These are phyloP conservation scores for Sceliomorpha sp. DNA, from an alignment of 2,888 invertebrate genomes.

Conservation along the genomic window DNA sequence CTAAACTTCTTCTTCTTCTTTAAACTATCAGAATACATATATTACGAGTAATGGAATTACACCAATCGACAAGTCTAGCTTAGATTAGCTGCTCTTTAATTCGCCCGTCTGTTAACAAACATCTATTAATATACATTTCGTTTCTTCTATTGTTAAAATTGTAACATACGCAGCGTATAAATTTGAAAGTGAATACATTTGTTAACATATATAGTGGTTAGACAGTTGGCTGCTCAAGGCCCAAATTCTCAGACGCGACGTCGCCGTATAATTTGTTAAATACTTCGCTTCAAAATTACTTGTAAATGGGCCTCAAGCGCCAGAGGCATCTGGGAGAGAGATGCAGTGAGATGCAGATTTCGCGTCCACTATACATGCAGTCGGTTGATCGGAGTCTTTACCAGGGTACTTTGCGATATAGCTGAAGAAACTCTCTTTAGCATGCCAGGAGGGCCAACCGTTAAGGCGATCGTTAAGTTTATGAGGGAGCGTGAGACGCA, in stretches of 20 bases:
- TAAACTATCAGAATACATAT: too few species aligned
- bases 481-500: constrained; percentile 72
- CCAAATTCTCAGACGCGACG: constrained; percentile 55
- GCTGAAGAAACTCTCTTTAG: constrained; percentile 58
- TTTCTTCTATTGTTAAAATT: too few species aligned
- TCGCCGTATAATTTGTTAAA: constrained; percentile 60
- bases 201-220: constrained; percentile 16
- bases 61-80: too few species aligned
- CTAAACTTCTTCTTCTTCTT: too few species aligned
- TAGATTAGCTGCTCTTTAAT: too few species aligned
- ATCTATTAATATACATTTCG: too few species aligned
- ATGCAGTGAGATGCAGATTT: constrained; percentile 56
- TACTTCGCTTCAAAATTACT: constrained; percentile 57
- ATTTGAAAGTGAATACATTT: not conserved
- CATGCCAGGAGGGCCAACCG: constrained; percentile 57
- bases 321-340: constrained; percentile 49
- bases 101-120: too few species aligned
- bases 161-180: too few species aligned
- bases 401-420: constrained; percentile 66
- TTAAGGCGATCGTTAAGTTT: constrained; percentile 77
- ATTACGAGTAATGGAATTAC: too few species aligned
- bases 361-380: constrained; percentile 50
- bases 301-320: constrained; percentile 53
- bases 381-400: constrained; percentile 66
- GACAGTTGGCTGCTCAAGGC: constrained; percentile 39